Evolutionary conservation across 2,797 vertebrate species (phyloP), one percentile per base, ranked within the genome.

Genomic region (Channa striata): DNA sequence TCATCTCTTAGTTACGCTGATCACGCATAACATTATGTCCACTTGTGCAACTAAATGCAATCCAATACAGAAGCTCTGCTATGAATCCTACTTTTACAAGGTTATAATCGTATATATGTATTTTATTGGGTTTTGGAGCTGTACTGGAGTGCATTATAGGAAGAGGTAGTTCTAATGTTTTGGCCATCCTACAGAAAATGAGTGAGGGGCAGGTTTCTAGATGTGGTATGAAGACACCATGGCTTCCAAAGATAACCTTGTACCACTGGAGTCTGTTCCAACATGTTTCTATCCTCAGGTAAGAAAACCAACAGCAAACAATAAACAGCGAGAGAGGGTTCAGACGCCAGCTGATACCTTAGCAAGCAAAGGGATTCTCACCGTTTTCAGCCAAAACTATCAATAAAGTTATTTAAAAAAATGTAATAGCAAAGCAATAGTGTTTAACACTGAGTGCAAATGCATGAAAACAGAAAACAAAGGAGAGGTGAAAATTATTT

Each of bases 261-360:
- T 70, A 68, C 91, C 94, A 86, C 53, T 4, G 76, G 92, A 91
- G 91, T 85, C 80, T 80, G 85, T 83, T 89, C 85, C 80, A 91
- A 94, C 93, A 90, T 90, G 90, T 92, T 92, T 87, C 81, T 91
- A 82, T 93, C 94, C 94, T 92, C 88, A 34, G 94, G 95, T 93
- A 67, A 93, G 91, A 94, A 92, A 93, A 92, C 89, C 80, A 83
- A 93, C 93, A 90, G 84, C 84, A 89, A 91, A 74, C n/a, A 58
- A 37, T 42, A 57, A 68, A 75, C 59, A 67, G 52, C 2, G 72
- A 11, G 47, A 60, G 19, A 67, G 6, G 20, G 70, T 78, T 49
- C 14, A 79, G 62, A 59, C 42, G 11, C 19, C 30, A 21, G 13
- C 14, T 54, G 5, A 72, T 69, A 56, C 63, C 13, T 52, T 30